A percentile compares a stretch with the other conserved stretches of the same genome.
These are phyloP conservation scores for Gymnodraco acuticeps DNA, from an alignment of 2,797 vertebrate genomes.

Conservation along the genomic window DNA sequence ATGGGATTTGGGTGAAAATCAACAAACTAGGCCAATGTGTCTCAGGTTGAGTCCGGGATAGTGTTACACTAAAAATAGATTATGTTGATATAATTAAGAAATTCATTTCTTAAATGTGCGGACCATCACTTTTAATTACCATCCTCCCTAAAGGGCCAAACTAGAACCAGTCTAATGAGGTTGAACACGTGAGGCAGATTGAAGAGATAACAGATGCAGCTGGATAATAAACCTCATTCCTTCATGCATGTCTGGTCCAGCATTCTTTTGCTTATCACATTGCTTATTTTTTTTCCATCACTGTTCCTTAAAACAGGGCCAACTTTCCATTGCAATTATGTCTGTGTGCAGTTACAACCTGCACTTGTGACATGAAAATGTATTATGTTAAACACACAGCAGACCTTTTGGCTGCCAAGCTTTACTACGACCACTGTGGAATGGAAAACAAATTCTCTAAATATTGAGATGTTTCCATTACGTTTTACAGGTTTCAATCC, in stretches of 20 bases:
- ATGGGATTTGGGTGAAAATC: conserved; percentile 76
- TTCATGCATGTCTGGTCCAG: conserved; percentile 32
- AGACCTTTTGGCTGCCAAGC: neutral
- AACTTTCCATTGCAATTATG: conserved; percentile 53
- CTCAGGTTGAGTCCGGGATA: conserved; percentile 58
- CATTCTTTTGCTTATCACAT: conserved; percentile 51
- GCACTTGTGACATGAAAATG: conserved; percentile 28
- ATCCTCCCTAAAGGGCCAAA: conserved; percentile 46
- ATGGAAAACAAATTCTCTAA: conserved; percentile 17
- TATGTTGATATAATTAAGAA: conserved; percentile 68
- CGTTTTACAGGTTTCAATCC: neutral
- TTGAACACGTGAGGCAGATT: conserved; percentile 29
- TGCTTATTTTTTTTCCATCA: conserved; percentile 56
- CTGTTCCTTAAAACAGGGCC: conserved; percentile 35
- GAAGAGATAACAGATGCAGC: conserved; percentile 38
- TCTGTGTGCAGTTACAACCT: conserved; percentile 16
- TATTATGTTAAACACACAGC: conserved; percentile 29
- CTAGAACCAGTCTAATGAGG: conserved; percentile 57
- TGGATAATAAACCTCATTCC: conserved; percentile 43
- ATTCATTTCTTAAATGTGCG: conserved; percentile 59
- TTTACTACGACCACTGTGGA: neutral
- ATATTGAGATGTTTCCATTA: conserved; percentile 6
- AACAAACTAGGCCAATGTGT: conserved; percentile 69
- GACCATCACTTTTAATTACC: conserved; percentile 69
- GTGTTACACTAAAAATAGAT: conserved; percentile 63